Evolutionary conservation across 1,140 invertebrate species (phyloP), one percentile per base, ranked within the genome.

Genomic region (Dysdera silvatica): DNA sequence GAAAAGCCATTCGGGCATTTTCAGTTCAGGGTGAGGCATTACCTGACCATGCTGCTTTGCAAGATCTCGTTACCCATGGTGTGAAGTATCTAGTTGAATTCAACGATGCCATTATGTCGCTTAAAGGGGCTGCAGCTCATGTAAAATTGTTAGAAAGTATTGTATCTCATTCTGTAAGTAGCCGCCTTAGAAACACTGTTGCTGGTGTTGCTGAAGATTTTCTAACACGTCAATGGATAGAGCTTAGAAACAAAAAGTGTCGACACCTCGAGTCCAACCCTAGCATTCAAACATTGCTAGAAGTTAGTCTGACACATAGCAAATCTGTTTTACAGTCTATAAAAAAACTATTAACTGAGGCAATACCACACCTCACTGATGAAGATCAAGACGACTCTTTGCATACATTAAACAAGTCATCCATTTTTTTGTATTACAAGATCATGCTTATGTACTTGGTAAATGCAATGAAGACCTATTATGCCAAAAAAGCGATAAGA

Each of bases 161-260:
- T 49, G 40, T 56, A 16, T 31, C 16, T 41, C 56, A 48, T 40
- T 14, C 40, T 20, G 26, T 20, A 31, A 47, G 56, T 40, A 18
- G 16, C 10, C 24, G 49, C 7, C 24, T 45, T 7, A 56, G 56
- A 56, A 20, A 28, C 1, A 63, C 37, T 40, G 45, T 63, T 23
- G 55, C 61, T n/a, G 23, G 20, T 10, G 26, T 56, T 28, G 52
- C 61, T 40, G n/a, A 55, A 16, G 24, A 35, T 2, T 63, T 63
- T 49, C 33, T 63, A 18, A 63, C 55, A 31, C 55, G 56, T 31
- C 28, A 48, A 23, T 63, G 61, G 61, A 40, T 49, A 16, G 61
- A 63, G 16, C 16, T 56, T 23, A 45, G 56, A 12, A 33, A 2
- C 26, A 63, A 63, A 55, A 8, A 29, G 23, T 6, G 43, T 6